A percentile compares a stretch with the other conserved stretches of the same genome.
Conservation (phyloP, 2,888 invertebrate species). For the Coremacera marginata region DNA sequence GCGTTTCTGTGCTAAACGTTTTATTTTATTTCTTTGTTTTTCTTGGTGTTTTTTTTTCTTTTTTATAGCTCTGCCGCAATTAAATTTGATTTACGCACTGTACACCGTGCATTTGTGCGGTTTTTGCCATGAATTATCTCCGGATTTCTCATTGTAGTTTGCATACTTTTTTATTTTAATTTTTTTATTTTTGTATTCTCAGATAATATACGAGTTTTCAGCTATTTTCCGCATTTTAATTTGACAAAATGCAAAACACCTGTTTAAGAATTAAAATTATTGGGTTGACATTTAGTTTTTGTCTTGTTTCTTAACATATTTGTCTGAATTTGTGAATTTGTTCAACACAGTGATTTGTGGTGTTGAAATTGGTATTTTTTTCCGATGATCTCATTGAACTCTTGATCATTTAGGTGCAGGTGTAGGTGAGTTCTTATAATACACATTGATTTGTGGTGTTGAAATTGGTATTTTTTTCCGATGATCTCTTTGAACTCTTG, state of each 20-base stretch:
- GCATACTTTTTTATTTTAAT: not conserved
- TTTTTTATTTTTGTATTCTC: not conserved
- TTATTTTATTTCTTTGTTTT: not conserved
- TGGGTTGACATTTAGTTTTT: not conserved
- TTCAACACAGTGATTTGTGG: no score
- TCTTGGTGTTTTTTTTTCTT: not conserved
- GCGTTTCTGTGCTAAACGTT: constrained; percentile 5
- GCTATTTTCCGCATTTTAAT: constrained; percentile 17
- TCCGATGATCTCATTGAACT: no score
- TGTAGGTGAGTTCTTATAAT: no score
- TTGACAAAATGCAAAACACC: constrained; percentile 22
- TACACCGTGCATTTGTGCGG: not conserved
- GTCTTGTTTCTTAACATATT: no score
- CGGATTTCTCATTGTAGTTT: constrained; percentile 11
- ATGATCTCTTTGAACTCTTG: no score
- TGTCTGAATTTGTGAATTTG: no score
- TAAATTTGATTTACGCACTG: constrained; percentile 30
- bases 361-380: no score
- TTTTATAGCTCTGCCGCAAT: constrained; percentile 18
- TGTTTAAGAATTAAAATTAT: not conserved
- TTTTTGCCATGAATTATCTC: constrained; percentile 24
- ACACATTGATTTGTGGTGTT: no score
- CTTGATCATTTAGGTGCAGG: no score
- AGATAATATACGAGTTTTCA: not conserved
- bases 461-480: no score